A percentile compares a stretch with the other conserved stretches of the same genome.
phyloP scores from a whole-genome alignment of 2,113 vertebrate species.

The Planiliza haematocheilus region DNA sequence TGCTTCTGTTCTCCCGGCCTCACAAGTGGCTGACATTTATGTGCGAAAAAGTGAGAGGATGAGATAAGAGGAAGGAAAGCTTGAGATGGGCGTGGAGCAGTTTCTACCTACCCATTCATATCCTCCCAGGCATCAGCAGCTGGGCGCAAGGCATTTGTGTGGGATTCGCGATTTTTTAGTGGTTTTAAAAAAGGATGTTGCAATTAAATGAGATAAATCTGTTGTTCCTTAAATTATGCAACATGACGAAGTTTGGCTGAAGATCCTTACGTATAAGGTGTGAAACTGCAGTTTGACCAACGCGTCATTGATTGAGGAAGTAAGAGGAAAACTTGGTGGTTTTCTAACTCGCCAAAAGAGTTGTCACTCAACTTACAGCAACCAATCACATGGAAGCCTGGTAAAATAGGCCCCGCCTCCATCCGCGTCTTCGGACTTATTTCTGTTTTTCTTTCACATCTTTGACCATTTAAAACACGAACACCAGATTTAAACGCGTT shows the following conservation, averaged over 20 bases:
- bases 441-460: slow-evolving; percentile 31
- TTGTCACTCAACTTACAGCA: slow-evolving; percentile 7
- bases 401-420: slow-evolving; percentile 12
- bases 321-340: background rate
- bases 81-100: slow-evolving; percentile 19
- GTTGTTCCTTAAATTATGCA: background rate
- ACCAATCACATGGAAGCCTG: slow-evolving; percentile 45
- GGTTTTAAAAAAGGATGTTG: background rate
- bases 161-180: background rate
- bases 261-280: background rate
- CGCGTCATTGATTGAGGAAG: slow-evolving; percentile 47
- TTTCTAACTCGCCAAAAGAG: background rate
- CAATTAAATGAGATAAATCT: background rate
- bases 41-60: slow-evolving; percentile 46
- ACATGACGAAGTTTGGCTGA: too few relatives aligned
- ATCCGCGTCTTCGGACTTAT: slow-evolving; percentile 7
- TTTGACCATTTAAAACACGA: background rate
- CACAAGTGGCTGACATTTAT: slow-evolving; percentile 47
- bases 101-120: slow-evolving; percentile 9
- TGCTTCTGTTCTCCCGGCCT: slow-evolving; percentile 71
- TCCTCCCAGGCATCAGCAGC: slow-evolving; percentile 7
- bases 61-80: slow-evolving; percentile 41
- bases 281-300: background rate
- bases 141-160: background rate
- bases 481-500: too few relatives aligned